Conservation (phyloP, 2,113 vertebrate species). For the Carlito syrichta region DNA sequence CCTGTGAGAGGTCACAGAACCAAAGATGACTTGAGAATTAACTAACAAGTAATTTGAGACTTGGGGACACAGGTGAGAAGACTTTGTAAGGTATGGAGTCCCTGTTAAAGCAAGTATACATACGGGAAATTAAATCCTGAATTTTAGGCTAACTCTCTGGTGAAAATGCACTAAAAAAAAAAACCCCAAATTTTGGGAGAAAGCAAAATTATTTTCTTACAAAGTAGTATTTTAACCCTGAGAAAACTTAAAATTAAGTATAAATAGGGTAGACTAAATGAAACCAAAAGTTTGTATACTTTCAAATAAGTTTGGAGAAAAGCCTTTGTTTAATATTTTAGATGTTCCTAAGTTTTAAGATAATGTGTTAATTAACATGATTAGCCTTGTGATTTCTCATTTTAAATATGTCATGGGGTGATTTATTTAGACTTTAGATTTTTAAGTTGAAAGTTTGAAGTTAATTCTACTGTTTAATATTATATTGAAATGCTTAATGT, state of each 20-base stretch:
- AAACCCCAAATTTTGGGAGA: not conserved
- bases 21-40: not conserved
- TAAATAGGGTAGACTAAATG: not conserved
- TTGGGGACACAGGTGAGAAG: not conserved
- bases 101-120: not conserved
- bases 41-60: not conserved
- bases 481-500: constrained; percentile 18
- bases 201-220: not conserved
- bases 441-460: constrained; percentile 11
- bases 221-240: not conserved
- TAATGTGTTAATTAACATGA: not conserved
- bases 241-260: not conserved
- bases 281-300: not conserved
- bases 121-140: not conserved
- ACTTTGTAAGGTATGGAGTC: not conserved
- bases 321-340: not conserved
- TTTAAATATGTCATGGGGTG: not conserved
- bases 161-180: not conserved
- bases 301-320: not conserved
- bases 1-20: not conserved
- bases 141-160: not conserved
- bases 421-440: not conserved
- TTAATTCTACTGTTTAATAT: not conserved
- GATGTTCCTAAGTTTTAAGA: not conserved
- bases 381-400: not conserved